These are phyloP conservation scores for Echiichthys vipera DNA, from an alignment of 2,797 vertebrate genomes.

Conservation along the genomic window DNA sequence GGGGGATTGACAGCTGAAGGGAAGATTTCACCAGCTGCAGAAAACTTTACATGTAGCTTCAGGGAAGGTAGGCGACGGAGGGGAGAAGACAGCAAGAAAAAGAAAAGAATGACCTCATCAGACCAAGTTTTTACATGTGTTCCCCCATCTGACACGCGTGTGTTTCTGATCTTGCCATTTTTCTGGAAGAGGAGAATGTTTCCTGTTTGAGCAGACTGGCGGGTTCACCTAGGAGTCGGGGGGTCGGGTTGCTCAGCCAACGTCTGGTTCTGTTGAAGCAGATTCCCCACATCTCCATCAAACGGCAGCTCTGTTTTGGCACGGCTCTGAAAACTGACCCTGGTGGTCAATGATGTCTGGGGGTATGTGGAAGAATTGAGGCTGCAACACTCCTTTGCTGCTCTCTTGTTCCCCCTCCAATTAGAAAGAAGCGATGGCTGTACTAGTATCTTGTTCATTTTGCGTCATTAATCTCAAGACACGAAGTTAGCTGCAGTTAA, in stretches of 20 bases:
- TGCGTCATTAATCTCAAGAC: conserved; percentile 1
- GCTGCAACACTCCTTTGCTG: conserved; percentile 12
- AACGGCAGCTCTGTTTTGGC: conserved; percentile 77
- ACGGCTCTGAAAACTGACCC: conserved; percentile 78
- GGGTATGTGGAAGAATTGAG: conserved; percentile 45
- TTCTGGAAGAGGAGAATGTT: conserved; percentile 72
- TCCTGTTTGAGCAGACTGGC: conserved; percentile 76
- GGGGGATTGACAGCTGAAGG: conserved; percentile 42
- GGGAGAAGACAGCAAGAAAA: conserved; percentile 5
- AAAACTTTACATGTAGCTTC: conserved; percentile 55
- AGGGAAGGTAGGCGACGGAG: conserved; percentile 14
- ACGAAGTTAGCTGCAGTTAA: background rate
- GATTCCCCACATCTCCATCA: conserved; percentile 80
- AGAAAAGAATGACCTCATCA: conserved; percentile 67
- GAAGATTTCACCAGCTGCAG: conserved; percentile 44
- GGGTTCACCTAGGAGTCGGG: conserved; percentile 81
- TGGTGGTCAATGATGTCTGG: conserved; percentile 65
- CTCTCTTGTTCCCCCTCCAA: conserved; percentile 7
- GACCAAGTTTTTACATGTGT: conserved; percentile 72
- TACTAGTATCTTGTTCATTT: background rate
- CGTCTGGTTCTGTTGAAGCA: conserved; percentile 82
- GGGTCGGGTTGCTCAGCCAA: conserved; percentile 75
- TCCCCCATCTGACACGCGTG: conserved; percentile 62
- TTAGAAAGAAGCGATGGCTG: conserved; percentile 6
- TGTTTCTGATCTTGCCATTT: conserved; percentile 77